A percentile compares a stretch with the other conserved stretches of the same genome.
phyloP scores from a whole-genome alignment of 1,140 invertebrate species.

The Nasonia longicornis region DNA sequence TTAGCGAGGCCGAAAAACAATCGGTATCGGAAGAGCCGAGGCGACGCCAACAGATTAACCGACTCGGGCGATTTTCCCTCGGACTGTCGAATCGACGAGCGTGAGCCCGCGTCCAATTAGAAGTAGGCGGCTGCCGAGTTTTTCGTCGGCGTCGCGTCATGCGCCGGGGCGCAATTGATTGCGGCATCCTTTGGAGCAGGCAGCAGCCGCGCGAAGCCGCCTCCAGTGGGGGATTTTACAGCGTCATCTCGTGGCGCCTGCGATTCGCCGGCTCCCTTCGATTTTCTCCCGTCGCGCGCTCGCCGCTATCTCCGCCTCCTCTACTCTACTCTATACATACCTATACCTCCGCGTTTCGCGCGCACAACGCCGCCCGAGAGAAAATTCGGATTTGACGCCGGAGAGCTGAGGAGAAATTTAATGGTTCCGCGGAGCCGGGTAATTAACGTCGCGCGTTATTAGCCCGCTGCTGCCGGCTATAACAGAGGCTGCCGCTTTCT shows the following conservation, averaged over 20 bases:
- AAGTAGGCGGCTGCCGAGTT: constrained; percentile 41
- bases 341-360: constrained; percentile 41
- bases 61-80: too few species aligned
- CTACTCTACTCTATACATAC: constrained; percentile 33
- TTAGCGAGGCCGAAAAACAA: constrained; percentile 37
- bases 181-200: constrained; percentile 38
- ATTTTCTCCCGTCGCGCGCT: constrained; percentile 39
- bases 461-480: background rate
- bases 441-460: constrained; percentile 38
- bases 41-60: constrained; percentile 28
- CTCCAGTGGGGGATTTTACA: constrained; percentile 50
- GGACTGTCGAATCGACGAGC: too few species aligned
- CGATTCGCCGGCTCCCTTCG: constrained; percentile 50
- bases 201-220: constrained; percentile 43
- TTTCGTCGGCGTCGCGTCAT: constrained; percentile 44
- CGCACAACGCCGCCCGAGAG: constrained; percentile 45
- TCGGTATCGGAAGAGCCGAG: constrained; percentile 6
- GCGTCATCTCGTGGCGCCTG: constrained; percentile 61
- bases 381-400: constrained; percentile 57
- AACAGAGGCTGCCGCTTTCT: background rate
- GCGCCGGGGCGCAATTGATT: constrained; percentile 44
- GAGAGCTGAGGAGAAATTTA: background rate
- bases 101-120: constrained; percentile 36
- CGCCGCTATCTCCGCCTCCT: constrained; percentile 34
- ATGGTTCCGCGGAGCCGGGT: background rate